phyloP scores from a whole-genome alignment of 2,797 vertebrate species.

The Danio choprae region DNA sequence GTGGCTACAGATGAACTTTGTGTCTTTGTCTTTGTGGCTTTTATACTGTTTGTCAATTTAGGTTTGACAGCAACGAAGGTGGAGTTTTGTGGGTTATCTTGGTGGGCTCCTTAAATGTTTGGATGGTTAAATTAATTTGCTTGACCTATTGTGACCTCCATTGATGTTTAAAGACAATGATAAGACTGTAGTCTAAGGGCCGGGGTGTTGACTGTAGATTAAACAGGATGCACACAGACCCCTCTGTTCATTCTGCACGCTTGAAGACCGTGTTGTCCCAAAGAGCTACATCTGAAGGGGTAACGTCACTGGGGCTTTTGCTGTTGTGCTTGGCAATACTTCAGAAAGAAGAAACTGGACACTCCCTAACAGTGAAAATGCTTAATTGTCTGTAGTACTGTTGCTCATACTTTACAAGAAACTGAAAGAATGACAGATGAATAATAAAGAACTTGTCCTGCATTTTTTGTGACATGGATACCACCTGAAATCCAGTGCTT shows the following conservation, averaged over 20 bases:
- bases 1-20: neutral
- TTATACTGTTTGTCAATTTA: neutral
- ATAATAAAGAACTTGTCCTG: neutral
- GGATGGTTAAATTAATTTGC: conserved; percentile 17
- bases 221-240: conserved; percentile 23
- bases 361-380: conserved; percentile 37
- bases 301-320: conserved; percentile 30
- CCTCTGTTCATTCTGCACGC: conserved; percentile 36
- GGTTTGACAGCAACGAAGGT: neutral
- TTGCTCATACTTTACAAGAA: neutral
- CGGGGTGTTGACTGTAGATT: conserved; percentile 16
- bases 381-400: neutral
- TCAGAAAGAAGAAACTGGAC: conserved; percentile 44
- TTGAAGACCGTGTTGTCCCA: conserved; percentile 22
- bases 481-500: neutral
- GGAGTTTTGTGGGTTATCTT: conserved; percentile 14
- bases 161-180: conserved; percentile 49
- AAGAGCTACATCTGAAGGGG: conserved; percentile 53
- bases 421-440: no score
- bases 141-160: conserved; percentile 27
- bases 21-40: neutral
- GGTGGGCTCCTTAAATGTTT: conserved; percentile 41
- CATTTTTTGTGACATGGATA: neutral
- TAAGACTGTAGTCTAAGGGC: conserved; percentile 37
- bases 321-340: conserved; percentile 67